phyloP scores from a whole-genome alignment of 2,113 vertebrate genomes.

The Ellobius talpinus region DNA sequence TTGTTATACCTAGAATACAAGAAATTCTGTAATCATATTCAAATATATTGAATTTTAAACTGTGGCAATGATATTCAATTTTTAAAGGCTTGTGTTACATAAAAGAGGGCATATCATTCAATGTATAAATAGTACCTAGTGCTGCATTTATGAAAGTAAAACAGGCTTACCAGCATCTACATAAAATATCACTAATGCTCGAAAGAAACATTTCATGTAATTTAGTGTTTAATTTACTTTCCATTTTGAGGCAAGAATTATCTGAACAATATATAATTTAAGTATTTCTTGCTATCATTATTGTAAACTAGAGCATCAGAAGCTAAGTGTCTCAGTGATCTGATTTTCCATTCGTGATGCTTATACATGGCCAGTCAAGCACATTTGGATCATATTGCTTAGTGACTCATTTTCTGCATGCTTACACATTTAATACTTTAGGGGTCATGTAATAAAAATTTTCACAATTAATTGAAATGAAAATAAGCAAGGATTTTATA shows the following conservation, averaged over 20 bases:
- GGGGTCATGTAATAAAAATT: neutral
- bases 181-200: neutral
- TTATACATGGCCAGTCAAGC: conserved; percentile 19
- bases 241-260: conserved; percentile 65
- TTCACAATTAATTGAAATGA: conserved; percentile 44
- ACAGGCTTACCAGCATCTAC: conserved; percentile 58
- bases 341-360: neutral
- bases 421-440: conserved; percentile 16
- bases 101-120: neutral
- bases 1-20: neutral
- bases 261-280: conserved; percentile 72
- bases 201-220: neutral
- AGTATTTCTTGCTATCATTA: neutral
- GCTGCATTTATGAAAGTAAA: neutral
- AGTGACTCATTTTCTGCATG: conserved; percentile 63
- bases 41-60: neutral
- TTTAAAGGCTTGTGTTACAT: neutral
- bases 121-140: neutral
- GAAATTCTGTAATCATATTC: neutral
- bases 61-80: neutral
- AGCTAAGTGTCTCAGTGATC: neutral
- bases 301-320: conserved; percentile 7
- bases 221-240: neutral
- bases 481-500: conserved; percentile 39
- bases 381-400: conserved; percentile 55